Percentiles rank a stretch among this genome's conserved stretches.
These are phyloP conservation scores for Promerops cafer DNA, from an alignment of 2,113 vertebrate genomes.

Conservation along the genomic window DNA sequence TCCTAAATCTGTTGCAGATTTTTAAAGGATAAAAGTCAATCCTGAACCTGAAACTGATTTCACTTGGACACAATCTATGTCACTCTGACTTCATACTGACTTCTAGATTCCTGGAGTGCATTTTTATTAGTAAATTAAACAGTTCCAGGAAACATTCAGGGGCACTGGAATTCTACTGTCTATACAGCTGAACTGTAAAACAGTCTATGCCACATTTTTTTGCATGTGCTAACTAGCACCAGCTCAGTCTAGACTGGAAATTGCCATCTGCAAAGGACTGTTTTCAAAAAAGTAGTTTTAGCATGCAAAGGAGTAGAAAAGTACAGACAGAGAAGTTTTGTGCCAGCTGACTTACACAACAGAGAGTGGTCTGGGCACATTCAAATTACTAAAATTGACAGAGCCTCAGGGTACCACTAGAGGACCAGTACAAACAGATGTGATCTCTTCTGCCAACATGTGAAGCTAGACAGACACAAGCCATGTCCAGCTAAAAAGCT, in stretches of 20 bases:
- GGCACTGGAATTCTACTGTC: conserved; percentile 20
- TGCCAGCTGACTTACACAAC: not conserved
- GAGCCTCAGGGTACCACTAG: not conserved
- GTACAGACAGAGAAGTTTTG: not conserved
- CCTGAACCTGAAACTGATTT: conserved; percentile 6
- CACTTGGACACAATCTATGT: not conserved
- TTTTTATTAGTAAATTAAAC: conserved; percentile 59
- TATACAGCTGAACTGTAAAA: not conserved
- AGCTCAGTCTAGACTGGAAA: conserved; percentile 4
- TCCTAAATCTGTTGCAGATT: not conserved
- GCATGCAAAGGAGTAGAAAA: not conserved
- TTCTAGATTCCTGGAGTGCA: conserved; percentile 22
- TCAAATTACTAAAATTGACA: not conserved
- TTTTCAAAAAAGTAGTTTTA: not conserved
- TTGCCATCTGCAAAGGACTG: not conserved
- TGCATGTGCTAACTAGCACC: not conserved
- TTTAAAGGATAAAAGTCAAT: not conserved
- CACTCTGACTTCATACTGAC: not conserved
- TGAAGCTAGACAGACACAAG: not conserved
- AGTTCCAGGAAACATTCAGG: conserved; percentile 39
- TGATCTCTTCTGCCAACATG: not conserved
- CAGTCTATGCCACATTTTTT: not conserved
- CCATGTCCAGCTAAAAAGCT: not conserved
- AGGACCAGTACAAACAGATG: not conserved
- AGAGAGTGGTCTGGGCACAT: not conserved